Evolutionary conservation across 2,888 invertebrate genomes (phyloP), one percentile per base, ranked within the genome.

Genomic region (Clusia tigrina): DNA sequence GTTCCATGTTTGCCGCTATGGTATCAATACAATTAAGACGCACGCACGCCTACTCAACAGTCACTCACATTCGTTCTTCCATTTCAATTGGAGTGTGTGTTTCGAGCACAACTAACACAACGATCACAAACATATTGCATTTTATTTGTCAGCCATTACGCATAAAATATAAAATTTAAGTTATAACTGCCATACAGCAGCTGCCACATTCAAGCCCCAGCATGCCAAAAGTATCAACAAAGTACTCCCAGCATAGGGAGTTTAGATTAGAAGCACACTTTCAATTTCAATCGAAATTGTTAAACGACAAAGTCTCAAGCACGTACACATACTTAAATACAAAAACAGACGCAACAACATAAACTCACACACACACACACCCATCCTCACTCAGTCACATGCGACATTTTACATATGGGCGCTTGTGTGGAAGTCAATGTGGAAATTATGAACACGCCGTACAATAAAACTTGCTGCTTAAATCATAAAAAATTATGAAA

Each of bases 401-500:
- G 32, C 12, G 32, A 9, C 12, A 12, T 32, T 5, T 42, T 42
- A n/a, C n/a, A n/a, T n/a, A n/a, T n/a, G n/a, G n/a, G n/a, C n/a
- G n/a, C n/a, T 10, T n/a, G 42, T n/a, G n/a, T 15, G 22, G 2
- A 48, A 20, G 48, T 48, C 18, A 22, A 48, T 48, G 48, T 6
- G 22, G 22, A 48, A 20, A 48, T 48, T 48, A 48, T 22, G 22
- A 48, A 48, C 48, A 48, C 48, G 3, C 48, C 3, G 15, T 15
- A 48, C 48, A 48, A 18, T 15, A 3, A 42, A 6, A 42, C 12
- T 15, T 48, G 6, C 15, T 48, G 48, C 48, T 48, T 48, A 48
- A 48, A 48, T 48, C 48, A 20, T 48, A 48, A 48, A 48, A 48
- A 48, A 48, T n/a, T 48, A 42, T 42, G 42, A 42, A 42, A n/a